A percentile compares a stretch with the other conserved stretches of the same genome.
Conservation (phyloP, 2,113 vertebrate species). For the Antechinus flavipes region DNA sequence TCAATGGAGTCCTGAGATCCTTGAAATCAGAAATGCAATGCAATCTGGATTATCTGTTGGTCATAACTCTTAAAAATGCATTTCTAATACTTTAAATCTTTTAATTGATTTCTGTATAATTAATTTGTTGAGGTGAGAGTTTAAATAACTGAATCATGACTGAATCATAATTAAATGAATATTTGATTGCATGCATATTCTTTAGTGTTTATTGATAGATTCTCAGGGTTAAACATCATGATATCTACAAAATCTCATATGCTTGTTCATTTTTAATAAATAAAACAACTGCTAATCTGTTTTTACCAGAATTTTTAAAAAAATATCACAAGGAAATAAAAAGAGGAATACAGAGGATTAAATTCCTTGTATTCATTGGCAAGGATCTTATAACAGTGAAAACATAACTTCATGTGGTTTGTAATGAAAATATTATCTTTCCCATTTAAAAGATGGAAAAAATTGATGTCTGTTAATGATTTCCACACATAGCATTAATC, state of each 20-base stretch:
- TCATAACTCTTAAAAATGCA: background rate
- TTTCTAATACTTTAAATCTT: background rate
- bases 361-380: background rate
- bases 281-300: background rate
- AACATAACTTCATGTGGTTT: background rate
- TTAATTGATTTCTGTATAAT: background rate
- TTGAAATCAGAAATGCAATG: background rate
- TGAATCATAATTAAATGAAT: background rate
- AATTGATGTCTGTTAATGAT: background rate
- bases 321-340: background rate
- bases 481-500: background rate
- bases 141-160: slow-evolving; percentile 26
- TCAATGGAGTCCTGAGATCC: background rate
- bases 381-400: slow-evolving; percentile 23
- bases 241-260: background rate
- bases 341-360: slow-evolving; percentile 9
- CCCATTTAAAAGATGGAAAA: background rate
- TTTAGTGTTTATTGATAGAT: background rate
- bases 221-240: background rate
- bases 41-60: background rate
- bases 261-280: slow-evolving; percentile 16
- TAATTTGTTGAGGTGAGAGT: slow-evolving; percentile 1
- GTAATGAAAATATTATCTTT: background rate
- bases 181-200: slow-evolving; percentile 5
- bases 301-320: background rate